These are phyloP conservation scores for Drosophila buzzatii DNA, from an alignment of 2,888 invertebrate genomes.

Conservation along the genomic window DNA sequence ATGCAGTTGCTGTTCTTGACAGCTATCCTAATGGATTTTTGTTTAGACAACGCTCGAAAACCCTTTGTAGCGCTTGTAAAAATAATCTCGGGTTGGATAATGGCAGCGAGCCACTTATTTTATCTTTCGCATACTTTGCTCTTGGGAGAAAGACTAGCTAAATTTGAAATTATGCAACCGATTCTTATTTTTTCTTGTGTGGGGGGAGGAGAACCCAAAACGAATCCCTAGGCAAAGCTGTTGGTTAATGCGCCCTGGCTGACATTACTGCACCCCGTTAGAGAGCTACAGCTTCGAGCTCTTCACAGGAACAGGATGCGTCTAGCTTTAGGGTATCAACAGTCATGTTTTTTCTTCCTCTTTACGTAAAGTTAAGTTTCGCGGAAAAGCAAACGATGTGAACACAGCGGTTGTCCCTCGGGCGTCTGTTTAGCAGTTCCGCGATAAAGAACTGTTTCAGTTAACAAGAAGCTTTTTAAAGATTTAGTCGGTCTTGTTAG, in stretches of 20 bases:
- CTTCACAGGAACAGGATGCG: background rate
- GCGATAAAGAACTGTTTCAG: background rate
- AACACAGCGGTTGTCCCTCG: background rate
- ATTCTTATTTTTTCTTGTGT: background rate
- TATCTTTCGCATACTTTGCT: background rate
- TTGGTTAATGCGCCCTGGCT: constrained; percentile 3
- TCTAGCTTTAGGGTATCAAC: background rate
- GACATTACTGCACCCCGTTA: background rate
- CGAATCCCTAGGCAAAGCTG: background rate
- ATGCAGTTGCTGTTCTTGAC: constrained; percentile 50
- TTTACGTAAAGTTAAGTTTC: constrained; percentile 1
- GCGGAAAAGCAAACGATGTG: constrained; percentile 4
- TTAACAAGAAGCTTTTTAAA: background rate
- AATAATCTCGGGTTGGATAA: constrained; percentile 10
- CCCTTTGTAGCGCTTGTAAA: constrained; percentile 20
- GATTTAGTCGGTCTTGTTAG: background rate
- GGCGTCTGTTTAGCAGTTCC: background rate
- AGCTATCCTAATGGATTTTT: constrained; percentile 49
- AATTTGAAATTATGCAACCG: constrained; percentile 4
- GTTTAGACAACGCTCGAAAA: constrained; percentile 34
- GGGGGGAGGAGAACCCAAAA: background rate
- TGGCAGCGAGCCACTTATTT: constrained; percentile 4
- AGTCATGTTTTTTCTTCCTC: background rate
- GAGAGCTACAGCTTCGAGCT: background rate
- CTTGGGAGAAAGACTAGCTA: background rate